A percentile compares a stretch with the other conserved stretches of the same genome.
phyloP scores from a whole-genome alignment of 2,797 vertebrate species.

The Trachops cirrhosus region DNA sequence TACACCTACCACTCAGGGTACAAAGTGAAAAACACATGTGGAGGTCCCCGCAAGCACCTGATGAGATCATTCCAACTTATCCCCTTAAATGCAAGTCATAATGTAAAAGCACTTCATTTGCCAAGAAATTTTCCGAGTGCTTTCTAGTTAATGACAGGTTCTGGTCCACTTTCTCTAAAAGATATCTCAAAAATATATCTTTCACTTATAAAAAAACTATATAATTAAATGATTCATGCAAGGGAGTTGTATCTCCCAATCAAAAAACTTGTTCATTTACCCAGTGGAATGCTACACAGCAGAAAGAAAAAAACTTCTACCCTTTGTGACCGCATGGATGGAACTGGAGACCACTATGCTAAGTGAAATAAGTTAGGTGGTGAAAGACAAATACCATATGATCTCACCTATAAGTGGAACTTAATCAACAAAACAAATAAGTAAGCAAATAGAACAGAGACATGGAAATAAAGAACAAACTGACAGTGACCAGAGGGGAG shows the following conservation, averaged over 20 bases:
- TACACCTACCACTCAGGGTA: neutral
- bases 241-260: neutral
- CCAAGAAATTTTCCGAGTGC: neutral
- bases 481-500: no score
- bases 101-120: neutral
- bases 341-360: no score
- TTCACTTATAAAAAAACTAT: neutral
- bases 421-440: no score
- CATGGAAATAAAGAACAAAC: no score
- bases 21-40: constrained; percentile 27
- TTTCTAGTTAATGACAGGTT: constrained; percentile 39
- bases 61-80: neutral
- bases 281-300: no score
- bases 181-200: neutral
- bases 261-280: no score
- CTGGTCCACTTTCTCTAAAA: neutral
- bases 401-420: no score
- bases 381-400: no score
- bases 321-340: no score
- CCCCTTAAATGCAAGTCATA: neutral
- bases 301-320: no score
- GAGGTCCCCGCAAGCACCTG: accelerated
- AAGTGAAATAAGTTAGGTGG: no score
- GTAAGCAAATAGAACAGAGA: no score
- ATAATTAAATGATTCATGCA: neutral